These are phyloP conservation scores for Anomalospiza imberbis DNA, from an alignment of 2,797 vertebrate genomes.

Conservation along the genomic window DNA sequence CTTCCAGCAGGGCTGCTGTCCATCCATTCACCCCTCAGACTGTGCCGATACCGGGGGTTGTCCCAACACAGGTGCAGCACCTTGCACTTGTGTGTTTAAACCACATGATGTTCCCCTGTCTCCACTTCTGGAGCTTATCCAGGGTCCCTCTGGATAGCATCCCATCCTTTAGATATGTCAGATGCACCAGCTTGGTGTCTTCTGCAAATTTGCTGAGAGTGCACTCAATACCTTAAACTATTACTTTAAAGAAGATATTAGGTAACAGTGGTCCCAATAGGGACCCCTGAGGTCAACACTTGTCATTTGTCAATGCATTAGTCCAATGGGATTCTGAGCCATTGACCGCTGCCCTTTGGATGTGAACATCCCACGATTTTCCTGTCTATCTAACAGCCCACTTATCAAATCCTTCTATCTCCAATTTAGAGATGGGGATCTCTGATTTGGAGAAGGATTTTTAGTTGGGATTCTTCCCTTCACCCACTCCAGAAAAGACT, in stretches of 20 bases:
- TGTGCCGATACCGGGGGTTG: accelerated
- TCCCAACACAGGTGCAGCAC: too few relatives aligned
- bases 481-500: neutral
- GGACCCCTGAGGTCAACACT: neutral
- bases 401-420: neutral
- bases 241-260: neutral
- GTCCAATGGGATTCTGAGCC: neutral
- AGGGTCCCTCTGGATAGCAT: neutral
- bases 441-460: neutral
- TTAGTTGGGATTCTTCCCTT: neutral
- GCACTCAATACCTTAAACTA: neutral
- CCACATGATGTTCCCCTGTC: neutral
- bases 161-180: too few relatives aligned
- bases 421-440: too few relatives aligned
- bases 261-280: neutral
- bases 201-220: neutral
- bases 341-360: neutral
- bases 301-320: neutral
- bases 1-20: neutral
- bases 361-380: neutral
- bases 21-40: neutral
- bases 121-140: neutral
- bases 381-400: neutral
- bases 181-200: neutral
- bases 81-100: neutral